Conservation (phyloP, 2,797 vertebrate genomes). For the Acanthornis magna region DNA sequence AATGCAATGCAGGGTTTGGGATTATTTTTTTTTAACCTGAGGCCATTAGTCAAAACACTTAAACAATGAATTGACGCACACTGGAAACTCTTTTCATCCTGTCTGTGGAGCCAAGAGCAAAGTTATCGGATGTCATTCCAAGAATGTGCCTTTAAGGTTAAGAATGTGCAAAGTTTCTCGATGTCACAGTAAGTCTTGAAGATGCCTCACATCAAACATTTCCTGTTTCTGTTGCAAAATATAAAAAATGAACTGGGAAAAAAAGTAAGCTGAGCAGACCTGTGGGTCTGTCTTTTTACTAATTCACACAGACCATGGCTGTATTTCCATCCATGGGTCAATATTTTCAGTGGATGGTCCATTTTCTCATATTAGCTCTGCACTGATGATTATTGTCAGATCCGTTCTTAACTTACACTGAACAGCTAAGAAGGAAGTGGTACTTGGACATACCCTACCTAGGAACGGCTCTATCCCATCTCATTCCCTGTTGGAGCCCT, state of each 20-base stretch:
- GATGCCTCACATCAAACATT: conserved; percentile 56
- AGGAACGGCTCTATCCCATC: not conserved
- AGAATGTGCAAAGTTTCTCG: conserved; percentile 49
- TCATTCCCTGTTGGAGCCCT: not conserved
- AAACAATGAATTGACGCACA: conserved; percentile 71
- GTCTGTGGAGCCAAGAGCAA: conserved; percentile 63
- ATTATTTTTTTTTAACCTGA: conserved; percentile 44
- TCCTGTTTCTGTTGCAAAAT: conserved; percentile 53
- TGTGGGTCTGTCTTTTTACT: not conserved
- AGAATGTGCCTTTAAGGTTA: conserved; percentile 58
- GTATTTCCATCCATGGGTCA: not conserved
- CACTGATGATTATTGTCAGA: not conserved
- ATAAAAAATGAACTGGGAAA: not conserved
- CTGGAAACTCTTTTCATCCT: conserved; percentile 69
- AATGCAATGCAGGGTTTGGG: not conserved
- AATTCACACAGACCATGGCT: not conserved
- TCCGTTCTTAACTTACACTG: not conserved
- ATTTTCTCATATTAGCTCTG: not conserved
- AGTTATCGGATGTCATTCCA: conserved; percentile 48
- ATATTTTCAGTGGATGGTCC: not conserved
- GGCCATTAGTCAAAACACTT: conserved; percentile 67
- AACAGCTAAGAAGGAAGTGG: not conserved
- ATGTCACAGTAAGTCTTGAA: conserved; percentile 43
- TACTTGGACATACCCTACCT: not conserved
- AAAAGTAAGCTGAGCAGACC: not conserved